These are phyloP conservation scores for Lerista edwardsae DNA, from an alignment of 2,797 vertebrate genomes.

Conservation along the genomic window DNA sequence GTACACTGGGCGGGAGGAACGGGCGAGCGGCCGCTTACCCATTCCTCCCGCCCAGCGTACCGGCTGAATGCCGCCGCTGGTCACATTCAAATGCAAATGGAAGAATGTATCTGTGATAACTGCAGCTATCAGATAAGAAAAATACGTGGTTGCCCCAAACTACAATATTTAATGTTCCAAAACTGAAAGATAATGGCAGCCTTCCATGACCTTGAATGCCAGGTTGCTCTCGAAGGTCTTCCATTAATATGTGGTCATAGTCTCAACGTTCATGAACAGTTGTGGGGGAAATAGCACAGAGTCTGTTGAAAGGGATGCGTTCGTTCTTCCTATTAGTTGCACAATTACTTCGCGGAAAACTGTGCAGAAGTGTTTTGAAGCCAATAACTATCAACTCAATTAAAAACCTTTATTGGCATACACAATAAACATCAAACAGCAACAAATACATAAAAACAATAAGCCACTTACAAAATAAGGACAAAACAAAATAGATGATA, in stretches of 20 bases:
- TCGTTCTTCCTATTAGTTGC: constrained; percentile 40
- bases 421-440: no score
- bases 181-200: neutral
- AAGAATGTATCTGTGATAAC: neutral
- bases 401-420: no score
- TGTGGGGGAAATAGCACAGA: constrained; percentile 22
- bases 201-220: neutral
- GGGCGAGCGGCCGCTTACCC: no score
- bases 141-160: neutral
- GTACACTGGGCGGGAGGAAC: no score
- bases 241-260: neutral
- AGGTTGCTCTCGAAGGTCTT: neutral
- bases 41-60: no score
- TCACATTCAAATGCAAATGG: constrained; percentile 13
- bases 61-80: no score
- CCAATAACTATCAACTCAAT: no score
- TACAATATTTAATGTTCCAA: neutral
- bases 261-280: neutral
- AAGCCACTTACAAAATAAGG: no score
- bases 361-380: neutral
- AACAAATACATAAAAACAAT: no score
- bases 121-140: neutral
- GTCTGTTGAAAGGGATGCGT: constrained; percentile 38
- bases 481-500: no score
- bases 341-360: constrained; percentile 28